A percentile compares a stretch with the other conserved stretches of the same genome.
Evolutionary conservation across 2,888 invertebrate genomes (phyloP).

Genomic region (Trichopoda pennipes): DNA sequence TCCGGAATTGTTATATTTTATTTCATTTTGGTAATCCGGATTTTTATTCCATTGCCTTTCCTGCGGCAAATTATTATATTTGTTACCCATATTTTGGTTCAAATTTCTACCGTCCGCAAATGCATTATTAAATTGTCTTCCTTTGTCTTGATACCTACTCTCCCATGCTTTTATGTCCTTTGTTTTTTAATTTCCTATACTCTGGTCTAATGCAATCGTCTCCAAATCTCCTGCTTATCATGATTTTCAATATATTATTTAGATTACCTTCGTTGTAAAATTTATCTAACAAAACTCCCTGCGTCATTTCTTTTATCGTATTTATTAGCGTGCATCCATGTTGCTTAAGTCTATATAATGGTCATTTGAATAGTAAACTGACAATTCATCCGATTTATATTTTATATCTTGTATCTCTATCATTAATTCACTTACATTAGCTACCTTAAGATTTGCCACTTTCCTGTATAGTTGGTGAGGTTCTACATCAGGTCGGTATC

Average conservation of each 20-base stretch:
- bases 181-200: slow-evolving; percentile 5
- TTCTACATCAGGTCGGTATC: no score
- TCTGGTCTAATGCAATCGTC: slow-evolving; percentile 5
- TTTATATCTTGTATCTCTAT: no score
- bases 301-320: not conserved
- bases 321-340: no score
- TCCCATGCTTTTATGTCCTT: not conserved
- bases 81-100: slow-evolving; percentile 12
- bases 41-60: slow-evolving; percentile 7
- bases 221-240: slow-evolving; percentile 11
- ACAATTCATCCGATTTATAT: no score
- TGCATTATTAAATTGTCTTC: not conserved
- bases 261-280: no score
- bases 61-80: slow-evolving; percentile 1
- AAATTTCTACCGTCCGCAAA: not conserved
- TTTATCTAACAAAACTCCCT: not conserved
- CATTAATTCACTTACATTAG: no score
- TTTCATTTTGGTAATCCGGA: slow-evolving; percentile 7
- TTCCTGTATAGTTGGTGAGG: no score
- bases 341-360: no score
- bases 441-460: no score
- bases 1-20: slow-evolving; percentile 3
- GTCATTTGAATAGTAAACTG: no score
- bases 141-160: not conserved
- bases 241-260: slow-evolving; percentile 8